Evolutionary conservation across 1,140 invertebrate genomes (phyloP), one percentile per base, ranked within the genome.

Genomic region (Marisa cornuarietis): DNA sequence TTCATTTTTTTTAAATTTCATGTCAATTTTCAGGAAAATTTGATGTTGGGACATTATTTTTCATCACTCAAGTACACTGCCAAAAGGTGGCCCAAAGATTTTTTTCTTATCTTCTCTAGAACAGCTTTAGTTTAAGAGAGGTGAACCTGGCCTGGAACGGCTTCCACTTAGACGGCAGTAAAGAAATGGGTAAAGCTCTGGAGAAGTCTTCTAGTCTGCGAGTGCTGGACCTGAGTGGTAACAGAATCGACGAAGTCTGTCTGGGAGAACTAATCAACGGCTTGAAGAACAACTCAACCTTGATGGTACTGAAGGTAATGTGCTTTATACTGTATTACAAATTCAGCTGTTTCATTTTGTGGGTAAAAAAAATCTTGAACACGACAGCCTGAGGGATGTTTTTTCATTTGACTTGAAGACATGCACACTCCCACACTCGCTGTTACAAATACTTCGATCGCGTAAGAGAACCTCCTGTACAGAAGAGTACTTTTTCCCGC

Each of bases 81-180:
- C 4, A 4, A 22, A 31, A 16, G 22, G 5, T 51, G 22, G 49
- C 13, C 13, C 51, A 72, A 31, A 10, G 31, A 68, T 76, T 8
- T 6, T 11, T 9, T 14, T 58, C 58, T 71, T 54, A 49, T 7
- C 72, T 77, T 24, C 79, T 77, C 20, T 63, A 89, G 88, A 84
- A 86, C 22, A 90, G 89, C 75, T 84, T 73, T 61, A 83, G 86
- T n/a, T 71, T 90, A 42, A 87, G 84, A 72, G 82, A 83, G 31
- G 71, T 89, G 54, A 85, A 89, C 79, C 31, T 89, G 14, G 82
- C 87, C n/a, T 87, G 86, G 86, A 89, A 89, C 71, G 87, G 88
- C 61, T 84, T 89, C 75, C 83, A 85, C 31, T 24, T 86, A 69
- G 83, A 85, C 18, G 88, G 87, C 6, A 4, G 42, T 65, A 76